phyloP scores from a whole-genome alignment of 2,113 vertebrate genomes.

The Gnathonemus longibarbis region DNA sequence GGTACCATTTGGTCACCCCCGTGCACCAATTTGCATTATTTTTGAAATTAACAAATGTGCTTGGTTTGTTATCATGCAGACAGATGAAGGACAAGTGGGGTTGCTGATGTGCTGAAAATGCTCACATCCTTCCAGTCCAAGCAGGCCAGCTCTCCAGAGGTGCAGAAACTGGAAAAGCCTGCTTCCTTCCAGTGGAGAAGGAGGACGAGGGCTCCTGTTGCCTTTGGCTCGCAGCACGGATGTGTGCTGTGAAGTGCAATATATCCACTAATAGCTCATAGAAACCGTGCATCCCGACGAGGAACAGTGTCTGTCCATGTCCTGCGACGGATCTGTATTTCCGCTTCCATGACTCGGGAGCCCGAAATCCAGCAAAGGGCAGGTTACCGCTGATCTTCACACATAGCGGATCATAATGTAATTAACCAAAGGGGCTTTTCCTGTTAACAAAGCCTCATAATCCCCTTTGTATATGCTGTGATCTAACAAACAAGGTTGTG shows the following conservation, averaged over 20 bases:
- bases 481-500: slow-evolving; percentile 11
- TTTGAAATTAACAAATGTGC: background rate
- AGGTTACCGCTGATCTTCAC: background rate
- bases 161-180: background rate
- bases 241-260: background rate
- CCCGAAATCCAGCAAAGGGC: background rate
- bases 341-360: background rate
- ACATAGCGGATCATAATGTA: slow-evolving; percentile 4
- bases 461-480: background rate
- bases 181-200: background rate
- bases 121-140: background rate
- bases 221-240: background rate
- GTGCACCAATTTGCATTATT: background rate
- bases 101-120: background rate
- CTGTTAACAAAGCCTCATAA: slow-evolving; percentile 11
- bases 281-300: background rate
- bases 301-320: background rate
- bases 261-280: background rate
- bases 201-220: background rate
- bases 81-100: background rate
- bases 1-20: background rate
- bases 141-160: background rate
- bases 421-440: slow-evolving; percentile 20
- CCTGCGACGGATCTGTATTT: background rate
- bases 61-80: background rate